A percentile compares a stretch with the other conserved stretches of the same genome.
Evolutionary conservation across 2,888 invertebrate species (phyloP).

Genomic region (Leistus spinibarbis): DNA sequence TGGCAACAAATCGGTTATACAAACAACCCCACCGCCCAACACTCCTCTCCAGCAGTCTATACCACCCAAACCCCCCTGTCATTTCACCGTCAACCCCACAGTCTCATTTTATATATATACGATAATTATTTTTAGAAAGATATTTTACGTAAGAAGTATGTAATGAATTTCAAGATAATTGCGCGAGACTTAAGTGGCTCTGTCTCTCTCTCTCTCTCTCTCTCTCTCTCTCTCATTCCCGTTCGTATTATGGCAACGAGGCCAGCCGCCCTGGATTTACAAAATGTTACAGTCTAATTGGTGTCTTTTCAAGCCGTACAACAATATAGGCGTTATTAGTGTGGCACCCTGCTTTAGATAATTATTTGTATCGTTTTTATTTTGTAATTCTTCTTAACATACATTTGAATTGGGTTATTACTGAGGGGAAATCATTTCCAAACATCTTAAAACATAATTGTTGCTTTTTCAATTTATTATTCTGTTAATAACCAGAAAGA

Average conservation of each 20-base stretch:
- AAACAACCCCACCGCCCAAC: background rate
- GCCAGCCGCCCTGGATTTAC: background rate
- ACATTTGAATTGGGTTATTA: background rate
- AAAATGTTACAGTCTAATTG: background rate
- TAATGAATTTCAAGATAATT: conserved; percentile 11
- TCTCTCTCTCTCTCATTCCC: too few relatives aligned
- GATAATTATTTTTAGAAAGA: background rate
- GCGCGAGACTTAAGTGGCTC: background rate
- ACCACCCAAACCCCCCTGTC: background rate
- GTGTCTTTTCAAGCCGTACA: background rate
- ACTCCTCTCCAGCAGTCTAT: background rate
- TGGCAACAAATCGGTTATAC: background rate
- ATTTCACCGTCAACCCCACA: background rate
- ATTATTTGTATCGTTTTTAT: background rate
- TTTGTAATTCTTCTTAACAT: background rate
- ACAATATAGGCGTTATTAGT: background rate
- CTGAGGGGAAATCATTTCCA: too few relatives aligned
- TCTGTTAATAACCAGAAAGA: too few relatives aligned
- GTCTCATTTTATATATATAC: background rate
- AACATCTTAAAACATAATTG: too few relatives aligned
- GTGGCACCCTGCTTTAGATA: background rate
- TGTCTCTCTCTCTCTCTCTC: too few relatives aligned
- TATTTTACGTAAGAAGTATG: background rate
- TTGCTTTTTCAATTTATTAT: too few relatives aligned
- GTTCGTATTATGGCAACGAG: background rate